Base-by-base conservation (phyloP, 2,113 vertebrate genomes). In the Emydocephalus ijimae region DNA sequence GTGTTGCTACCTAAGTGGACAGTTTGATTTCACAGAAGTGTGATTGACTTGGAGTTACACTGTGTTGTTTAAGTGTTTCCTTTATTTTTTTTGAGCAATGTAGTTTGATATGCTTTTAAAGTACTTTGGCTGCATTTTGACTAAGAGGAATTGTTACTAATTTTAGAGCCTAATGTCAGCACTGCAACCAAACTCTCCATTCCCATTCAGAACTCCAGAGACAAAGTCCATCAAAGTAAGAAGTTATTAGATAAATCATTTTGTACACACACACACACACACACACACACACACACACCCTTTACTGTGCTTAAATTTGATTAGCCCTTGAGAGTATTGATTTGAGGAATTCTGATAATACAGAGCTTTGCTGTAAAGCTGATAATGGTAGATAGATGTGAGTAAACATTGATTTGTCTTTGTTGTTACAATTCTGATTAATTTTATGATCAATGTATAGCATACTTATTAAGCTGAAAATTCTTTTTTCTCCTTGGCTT, bases 81-180 rank as follows among this genome's bases (percentile, higher is more conserved):
- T 45, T 45, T 45, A 45, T 45, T 45, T 45, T 45, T 45, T 45
- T 45, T 45, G 45, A 45, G 45, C 45, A 45, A 4, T 5, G 3
- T 45, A 45, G 9, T 48, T 90, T 50, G 21, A 23, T n/a, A 54
- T 54, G 9, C 26, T 69, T 34, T 90, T 90, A 74, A 85, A 48
- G 50, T 48, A 89, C 6, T 81, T 39, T 39, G 6, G 39, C 89
- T 1, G 0, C 23, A 54, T 92, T 95, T 94, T 95, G 39, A 92
- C 45, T n/a, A 18, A 3, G 24, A 95, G 85, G 54, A 74, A 59
- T 7, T 81, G 87, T 91, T 93, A 92, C 88, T 45, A 87, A 50
- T 89, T 94, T 59, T 54, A 94, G 94, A 93, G 89, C 85, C 64
- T 50, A 50, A 50, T 50, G 50, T 10, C 50, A 50, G 10, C 50